These are phyloP conservation scores for Vanessa atalanta DNA, from an alignment of 1,140 invertebrate genomes.

Conservation along the genomic window DNA sequence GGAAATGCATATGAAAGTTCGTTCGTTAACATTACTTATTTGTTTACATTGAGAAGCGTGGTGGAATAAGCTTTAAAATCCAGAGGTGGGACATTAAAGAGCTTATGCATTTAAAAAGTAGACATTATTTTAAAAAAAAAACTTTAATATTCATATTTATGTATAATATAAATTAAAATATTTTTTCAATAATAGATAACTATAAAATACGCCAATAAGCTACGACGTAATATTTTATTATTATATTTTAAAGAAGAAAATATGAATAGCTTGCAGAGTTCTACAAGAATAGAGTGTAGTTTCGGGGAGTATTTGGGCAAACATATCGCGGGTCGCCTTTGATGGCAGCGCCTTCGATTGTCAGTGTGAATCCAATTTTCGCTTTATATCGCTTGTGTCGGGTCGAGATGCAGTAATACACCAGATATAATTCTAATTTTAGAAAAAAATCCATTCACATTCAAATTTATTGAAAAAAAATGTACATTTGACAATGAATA, in stretches of 20 bases:
- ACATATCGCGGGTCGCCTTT: conserved; percentile 73
- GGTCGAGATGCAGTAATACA: conserved; percentile 57
- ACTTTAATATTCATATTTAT: too few species aligned
- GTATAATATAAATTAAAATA: too few species aligned
- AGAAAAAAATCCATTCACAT: conserved; percentile 34
- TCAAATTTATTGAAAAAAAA: neutral
- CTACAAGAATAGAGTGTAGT: conserved; percentile 60
- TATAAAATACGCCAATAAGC: neutral
- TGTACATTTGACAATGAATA: too few species aligned
- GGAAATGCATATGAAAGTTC: neutral
- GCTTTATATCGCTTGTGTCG: conserved; percentile 72
- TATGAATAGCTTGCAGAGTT: conserved; percentile 31
- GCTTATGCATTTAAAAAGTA: too few species aligned
- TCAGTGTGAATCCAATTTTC: conserved; percentile 78
- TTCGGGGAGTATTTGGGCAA: conserved; percentile 72
- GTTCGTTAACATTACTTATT: neutral
- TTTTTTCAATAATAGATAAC: neutral
- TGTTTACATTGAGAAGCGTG: too few species aligned
- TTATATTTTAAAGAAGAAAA: conserved; percentile 20
- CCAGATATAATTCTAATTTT: conserved; percentile 17
- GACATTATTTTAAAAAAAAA: too few species aligned
- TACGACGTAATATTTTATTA: neutral
- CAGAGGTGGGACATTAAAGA: too few species aligned
- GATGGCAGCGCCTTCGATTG: conserved; percentile 73
- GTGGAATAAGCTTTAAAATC: too few species aligned